These are phyloP conservation scores for Caerostris extrusa DNA, from an alignment of 1,140 invertebrate species.

Conservation along the genomic window DNA sequence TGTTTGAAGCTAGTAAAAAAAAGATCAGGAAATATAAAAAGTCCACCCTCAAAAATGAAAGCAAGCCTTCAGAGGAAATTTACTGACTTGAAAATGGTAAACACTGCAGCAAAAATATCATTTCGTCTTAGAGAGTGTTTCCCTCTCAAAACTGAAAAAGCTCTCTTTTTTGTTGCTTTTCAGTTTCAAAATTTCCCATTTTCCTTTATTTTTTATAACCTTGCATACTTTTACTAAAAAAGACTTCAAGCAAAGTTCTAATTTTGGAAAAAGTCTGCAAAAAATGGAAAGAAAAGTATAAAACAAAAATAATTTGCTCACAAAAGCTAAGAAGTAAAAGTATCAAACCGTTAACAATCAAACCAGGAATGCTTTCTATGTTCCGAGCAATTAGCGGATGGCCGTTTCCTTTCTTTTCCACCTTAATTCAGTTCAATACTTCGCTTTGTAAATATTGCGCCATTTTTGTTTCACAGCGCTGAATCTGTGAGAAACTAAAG, in stretches of 20 bases:
- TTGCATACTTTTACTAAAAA: constrained; percentile 27
- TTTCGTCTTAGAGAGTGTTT: background rate
- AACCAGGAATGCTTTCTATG: background rate
- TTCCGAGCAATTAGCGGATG: constrained; percentile 2
- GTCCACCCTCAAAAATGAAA: background rate
- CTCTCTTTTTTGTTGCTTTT: background rate
- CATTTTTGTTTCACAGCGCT: background rate
- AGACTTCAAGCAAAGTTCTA: background rate
- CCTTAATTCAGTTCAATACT: constrained; percentile 10
- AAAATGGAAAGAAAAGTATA: background rate
- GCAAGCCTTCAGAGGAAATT: background rate
- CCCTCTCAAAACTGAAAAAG: constrained; percentile 1
- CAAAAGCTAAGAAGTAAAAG: constrained; percentile 31
- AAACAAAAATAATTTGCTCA: background rate
- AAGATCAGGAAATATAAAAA: background rate
- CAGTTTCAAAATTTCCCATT: background rate
- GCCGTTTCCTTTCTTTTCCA: background rate
- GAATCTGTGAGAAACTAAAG: background rate
- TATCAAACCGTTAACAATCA: constrained; percentile 26
- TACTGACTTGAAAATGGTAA: constrained; percentile 23
- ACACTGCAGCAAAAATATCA: constrained; percentile 13
- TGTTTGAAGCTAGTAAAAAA: background rate
- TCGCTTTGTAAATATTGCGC: background rate
- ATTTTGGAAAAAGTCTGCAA: background rate
- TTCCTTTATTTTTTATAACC: background rate